A percentile compares a stretch with the other conserved stretches of the same genome.
phyloP scores from a whole-genome alignment of 2,113 vertebrate genomes.

The Geococcyx californianus region DNA sequence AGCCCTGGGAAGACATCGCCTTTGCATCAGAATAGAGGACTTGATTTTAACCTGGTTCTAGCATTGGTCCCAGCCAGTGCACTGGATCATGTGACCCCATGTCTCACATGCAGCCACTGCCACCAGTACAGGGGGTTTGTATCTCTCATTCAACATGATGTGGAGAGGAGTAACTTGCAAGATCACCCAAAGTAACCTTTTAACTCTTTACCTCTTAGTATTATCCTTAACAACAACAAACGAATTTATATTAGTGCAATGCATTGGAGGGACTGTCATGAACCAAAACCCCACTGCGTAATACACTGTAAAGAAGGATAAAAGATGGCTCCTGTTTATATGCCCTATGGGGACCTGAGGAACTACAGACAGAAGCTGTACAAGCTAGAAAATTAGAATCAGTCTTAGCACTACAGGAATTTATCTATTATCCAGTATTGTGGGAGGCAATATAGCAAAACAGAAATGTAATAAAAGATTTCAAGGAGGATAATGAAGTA shows the following conservation, averaged over 20 bases:
- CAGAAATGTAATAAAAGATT: neutral
- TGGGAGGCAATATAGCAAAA: neutral
- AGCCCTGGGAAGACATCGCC: neutral
- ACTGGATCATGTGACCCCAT: rapidly evolving
- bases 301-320: neutral
- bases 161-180: neutral
- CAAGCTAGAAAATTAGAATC: neutral
- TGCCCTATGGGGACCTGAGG: neutral
- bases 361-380: neutral
- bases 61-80: neutral
- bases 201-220: neutral
- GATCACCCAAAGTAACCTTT: neutral
- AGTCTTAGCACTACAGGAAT: neutral
- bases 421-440: neutral
- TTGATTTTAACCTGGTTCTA: neutral
- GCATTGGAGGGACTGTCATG: neutral
- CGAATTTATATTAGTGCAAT: neutral
- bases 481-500: neutral
- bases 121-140: rapidly evolving
- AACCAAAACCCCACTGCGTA: neutral
- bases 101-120: neutral
- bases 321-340: neutral
- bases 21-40: neutral
- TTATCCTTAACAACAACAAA: neutral
- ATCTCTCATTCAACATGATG: neutral